Conservation (phyloP, 2,797 vertebrate species). For the Sebastes nivosus region DNA sequence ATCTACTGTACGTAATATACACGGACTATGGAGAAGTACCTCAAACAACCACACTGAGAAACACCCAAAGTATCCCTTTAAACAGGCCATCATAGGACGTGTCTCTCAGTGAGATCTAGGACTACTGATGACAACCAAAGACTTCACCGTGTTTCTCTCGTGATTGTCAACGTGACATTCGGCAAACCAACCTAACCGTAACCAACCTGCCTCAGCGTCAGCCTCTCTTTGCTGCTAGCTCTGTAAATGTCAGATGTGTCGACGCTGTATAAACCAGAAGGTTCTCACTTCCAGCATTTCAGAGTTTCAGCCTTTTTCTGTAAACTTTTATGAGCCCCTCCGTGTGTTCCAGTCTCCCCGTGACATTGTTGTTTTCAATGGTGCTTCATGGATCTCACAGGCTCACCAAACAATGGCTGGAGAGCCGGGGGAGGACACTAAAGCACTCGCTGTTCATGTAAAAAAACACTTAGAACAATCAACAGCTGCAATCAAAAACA, state of each 20-base stretch:
- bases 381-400: constrained; percentile 38
- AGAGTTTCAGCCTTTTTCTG: not conserved
- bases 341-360: not conserved
- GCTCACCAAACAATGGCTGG: constrained; percentile 14
- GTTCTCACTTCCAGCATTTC: not conserved
- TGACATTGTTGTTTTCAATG: constrained; percentile 21
- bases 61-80: no score
- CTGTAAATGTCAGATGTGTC: not conserved
- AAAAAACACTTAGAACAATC: constrained; percentile 49
- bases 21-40: no score
- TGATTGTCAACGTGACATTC: no score
- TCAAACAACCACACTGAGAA: no score
- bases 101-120: no score
- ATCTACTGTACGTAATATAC: no score
- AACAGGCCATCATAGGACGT: no score
- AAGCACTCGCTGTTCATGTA: constrained; percentile 5
- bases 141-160: no score
- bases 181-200: not conserved
- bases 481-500: constrained; percentile 55
- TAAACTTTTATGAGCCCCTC: not conserved
- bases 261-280: not conserved
- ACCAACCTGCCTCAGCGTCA: no score
- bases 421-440: not conserved
- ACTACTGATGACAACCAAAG: no score
- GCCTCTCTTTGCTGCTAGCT: no score